Evolutionary conservation across 2,113 vertebrate genomes (phyloP).

Genomic region (Suricata suricatta): DNA sequence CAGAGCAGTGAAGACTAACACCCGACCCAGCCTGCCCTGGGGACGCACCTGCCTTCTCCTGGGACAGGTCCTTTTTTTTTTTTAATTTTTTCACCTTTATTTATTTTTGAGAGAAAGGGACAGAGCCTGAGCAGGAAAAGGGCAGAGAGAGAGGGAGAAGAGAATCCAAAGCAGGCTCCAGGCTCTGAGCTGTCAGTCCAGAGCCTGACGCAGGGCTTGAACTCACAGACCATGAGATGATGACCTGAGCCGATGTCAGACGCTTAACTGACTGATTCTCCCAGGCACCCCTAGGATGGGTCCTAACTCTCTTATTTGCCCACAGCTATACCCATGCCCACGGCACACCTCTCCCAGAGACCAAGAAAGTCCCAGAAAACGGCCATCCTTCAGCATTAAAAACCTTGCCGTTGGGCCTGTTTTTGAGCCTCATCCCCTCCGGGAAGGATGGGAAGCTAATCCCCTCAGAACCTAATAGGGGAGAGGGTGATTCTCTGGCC

Average conservation of each 20-base stretch:
- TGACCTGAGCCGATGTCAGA: too few relatives aligned
- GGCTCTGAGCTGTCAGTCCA: too few relatives aligned
- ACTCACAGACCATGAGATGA: too few relatives aligned
- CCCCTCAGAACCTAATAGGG: background rate
- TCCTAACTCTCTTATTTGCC: background rate
- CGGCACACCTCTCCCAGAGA: background rate
- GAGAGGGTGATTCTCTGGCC: rapidly evolving
- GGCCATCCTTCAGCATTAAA: background rate
- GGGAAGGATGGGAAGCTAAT: background rate
- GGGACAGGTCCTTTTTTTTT: background rate
- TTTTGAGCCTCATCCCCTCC: background rate
- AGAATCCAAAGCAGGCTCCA: too few relatives aligned
- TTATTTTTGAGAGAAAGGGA: too few relatives aligned
- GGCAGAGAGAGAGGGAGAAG: too few relatives aligned
- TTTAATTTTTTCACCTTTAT: too few relatives aligned
- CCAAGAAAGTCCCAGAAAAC: background rate
- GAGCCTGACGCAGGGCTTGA: too few relatives aligned
- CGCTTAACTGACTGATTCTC: too few relatives aligned
- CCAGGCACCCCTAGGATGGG: too few relatives aligned
- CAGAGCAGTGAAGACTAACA: background rate
- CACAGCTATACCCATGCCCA: too few relatives aligned
- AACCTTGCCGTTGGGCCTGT: background rate
- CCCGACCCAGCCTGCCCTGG: background rate
- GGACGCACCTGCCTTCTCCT: background rate
- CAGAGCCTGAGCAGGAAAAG: too few relatives aligned